Base-by-base conservation (phyloP, 92 coral and sea anemone species). In the Paragorgia papillata region DNA sequence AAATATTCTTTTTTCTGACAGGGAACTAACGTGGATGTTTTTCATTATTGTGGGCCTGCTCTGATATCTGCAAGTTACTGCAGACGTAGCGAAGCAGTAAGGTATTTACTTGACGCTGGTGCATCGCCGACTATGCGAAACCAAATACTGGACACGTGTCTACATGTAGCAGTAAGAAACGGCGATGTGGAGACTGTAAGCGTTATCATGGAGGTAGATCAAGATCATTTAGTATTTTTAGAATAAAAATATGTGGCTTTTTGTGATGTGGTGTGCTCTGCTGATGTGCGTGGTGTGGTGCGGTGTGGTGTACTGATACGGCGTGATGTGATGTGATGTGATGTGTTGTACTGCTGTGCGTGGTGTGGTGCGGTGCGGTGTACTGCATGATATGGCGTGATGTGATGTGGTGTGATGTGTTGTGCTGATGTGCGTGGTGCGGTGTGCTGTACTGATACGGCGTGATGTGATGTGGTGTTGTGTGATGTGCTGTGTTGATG, bases 161-260 rank as follows among this genome's bases (percentile, higher is more conserved):
- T 70, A 15, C 77, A 70, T 20, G 27, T 70, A 25, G 77, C 77
- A 9, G 77, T 70, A 34, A 20, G 9, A 29, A 70, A 70, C 2
- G 62, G 77, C 24, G 77, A 70, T 28, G 48, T 50, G 18, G 35
- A 53, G 24, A 70, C 77, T 7, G 77, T 70, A 20, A 28, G 51
- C 33, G 77, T 70, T 2, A 70, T 70, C 18, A 50, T 70, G 77
- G 77, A 70, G 77, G 77, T 70, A 26, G 35, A 8, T 60, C 18
- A 14, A n/a, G n/a, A 13, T 5, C 35, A 25, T 60, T 21, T 60
- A 19, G 1, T 55, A 55, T 8, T 12, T 58, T 58, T 58, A 26
- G 32, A 14, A 58, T 58, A 27, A 25, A 7, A 9, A 14, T 7
- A 19, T 58, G 64, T 9, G 32, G 64, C n/a, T 12, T 21, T 20